Conservation (phyloP, 1,140 invertebrate species). For the Acyrthosiphon pisum region DNA sequence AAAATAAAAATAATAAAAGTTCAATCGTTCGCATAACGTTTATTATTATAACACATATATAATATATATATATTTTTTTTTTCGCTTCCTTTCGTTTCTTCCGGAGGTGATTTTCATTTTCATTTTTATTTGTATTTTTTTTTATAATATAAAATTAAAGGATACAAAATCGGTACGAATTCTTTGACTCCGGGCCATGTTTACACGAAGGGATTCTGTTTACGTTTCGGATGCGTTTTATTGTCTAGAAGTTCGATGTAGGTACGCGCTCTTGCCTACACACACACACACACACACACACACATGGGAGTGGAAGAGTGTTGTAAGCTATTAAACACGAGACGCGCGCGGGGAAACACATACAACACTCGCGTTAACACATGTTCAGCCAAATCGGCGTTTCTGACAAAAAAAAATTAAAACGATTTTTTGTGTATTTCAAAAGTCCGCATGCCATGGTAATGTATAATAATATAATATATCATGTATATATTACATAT, state of each 20-base stretch:
- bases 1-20: slow-evolving; percentile 4
- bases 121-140: background rate
- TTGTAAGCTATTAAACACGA: slow-evolving; percentile 52
- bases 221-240: slow-evolving; percentile 44
- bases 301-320: background rate
- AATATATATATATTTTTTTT: background rate
- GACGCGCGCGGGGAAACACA: background rate
- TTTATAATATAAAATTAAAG: slow-evolving; percentile 7
- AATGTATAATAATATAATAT: slow-evolving; percentile 1
- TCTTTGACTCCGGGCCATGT: slow-evolving; percentile 54
- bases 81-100: background rate
- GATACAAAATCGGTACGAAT: slow-evolving; percentile 23
- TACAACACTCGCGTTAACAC: slow-evolving; percentile 30
- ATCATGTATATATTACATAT: background rate
- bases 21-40: background rate
- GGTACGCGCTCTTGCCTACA: background rate
- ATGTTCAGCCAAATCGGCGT: slow-evolving; percentile 48
- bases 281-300: slow-evolving; percentile 11
- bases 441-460: slow-evolving; percentile 49
- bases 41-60: too few species aligned
- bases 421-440: slow-evolving; percentile 51
- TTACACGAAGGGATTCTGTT: slow-evolving; percentile 53
- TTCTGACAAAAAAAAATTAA: slow-evolving; percentile 35
- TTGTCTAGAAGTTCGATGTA: slow-evolving; percentile 24
- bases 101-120: background rate